Evolutionary conservation across 2,113 vertebrate genomes (phyloP), one percentile per base, ranked within the genome.

Genomic region (Laticauda laticaudata): DNA sequence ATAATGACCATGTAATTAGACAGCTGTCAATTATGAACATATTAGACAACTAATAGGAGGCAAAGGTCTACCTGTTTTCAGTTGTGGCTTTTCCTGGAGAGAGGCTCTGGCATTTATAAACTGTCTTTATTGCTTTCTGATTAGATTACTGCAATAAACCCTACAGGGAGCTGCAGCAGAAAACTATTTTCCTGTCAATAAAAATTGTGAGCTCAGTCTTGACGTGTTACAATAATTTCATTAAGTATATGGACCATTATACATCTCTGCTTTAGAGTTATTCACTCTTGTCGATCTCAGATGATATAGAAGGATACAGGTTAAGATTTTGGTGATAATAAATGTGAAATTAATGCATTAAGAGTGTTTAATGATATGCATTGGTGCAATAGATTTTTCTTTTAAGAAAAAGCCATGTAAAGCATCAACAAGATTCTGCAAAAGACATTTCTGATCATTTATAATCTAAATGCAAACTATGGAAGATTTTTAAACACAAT

Each of bases 191-290:
- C 75, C 18, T 81, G 34, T 81, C 75, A 43, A 81, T 81, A 34
- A 43, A 81, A 81, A 43, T 43, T 81, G 75, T 81, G 75, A 3
- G 10, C 34, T 43, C 75, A 81, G 15, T 21, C 7, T 81, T 43
- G 75, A 43, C 0, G 8, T 81, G 7, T 43, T 81, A 43, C 18
- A 23, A 43, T 81, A 81, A 81, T 81, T 81, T 21, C 18, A 43
- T 34, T 75, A 3, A 75, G n/a, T 90, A 48, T 15, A 94, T n/a
- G 23, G 85, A 14, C 53, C 92, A 48, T 91, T 53, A 57, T 88
- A 69, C 4, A 95, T 93, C 93, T 53, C 86, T 81, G 81, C 93
- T 92, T 81, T 81, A 21, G 69, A 20, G n/a, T 81, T 81, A 81
- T 21, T 43, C 34, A 81, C 75, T 43, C 34, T 81, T 39, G 15